These are phyloP conservation scores for Tachina lurida DNA, from an alignment of 2,888 invertebrate species.

Conservation along the genomic window DNA sequence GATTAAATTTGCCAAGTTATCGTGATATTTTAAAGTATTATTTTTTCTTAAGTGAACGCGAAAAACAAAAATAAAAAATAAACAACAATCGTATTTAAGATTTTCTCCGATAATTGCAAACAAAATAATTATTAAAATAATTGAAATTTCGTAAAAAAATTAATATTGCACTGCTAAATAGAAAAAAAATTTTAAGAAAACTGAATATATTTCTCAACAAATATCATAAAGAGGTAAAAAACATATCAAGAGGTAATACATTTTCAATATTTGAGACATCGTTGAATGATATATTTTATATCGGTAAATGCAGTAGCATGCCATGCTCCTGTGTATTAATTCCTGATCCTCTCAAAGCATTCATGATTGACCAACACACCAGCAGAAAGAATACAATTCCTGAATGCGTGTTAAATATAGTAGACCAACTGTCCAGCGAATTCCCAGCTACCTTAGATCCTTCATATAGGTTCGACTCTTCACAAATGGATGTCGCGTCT, in stretches of 20 bases:
- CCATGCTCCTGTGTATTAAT: slow-evolving; percentile 30
- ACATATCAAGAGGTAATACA: slow-evolving; percentile 18
- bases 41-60: slow-evolving; percentile 27
- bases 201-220: slow-evolving; percentile 21
- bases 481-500: slow-evolving; percentile 31
- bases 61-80: slow-evolving; percentile 14
- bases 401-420: slow-evolving; percentile 7
- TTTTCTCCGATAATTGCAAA: slow-evolving; percentile 5
- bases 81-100: slow-evolving; percentile 1
- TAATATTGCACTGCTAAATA: slow-evolving; percentile 21
- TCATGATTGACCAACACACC: slow-evolving; percentile 24
- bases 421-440: slow-evolving; percentile 7
- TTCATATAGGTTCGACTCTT: slow-evolving; percentile 30
- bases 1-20: slow-evolving; percentile 11
- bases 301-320: slow-evolving; percentile 13
- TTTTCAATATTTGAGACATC: slow-evolving; percentile 39
- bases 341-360: slow-evolving; percentile 27
- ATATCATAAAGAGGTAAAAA: slow-evolving; percentile 30
- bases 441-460: slow-evolving; percentile 3
- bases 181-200: not conserved
- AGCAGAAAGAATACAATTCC: slow-evolving; percentile 3
- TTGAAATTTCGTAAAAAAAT: slow-evolving; percentile 7
- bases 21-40: slow-evolving; percentile 19
- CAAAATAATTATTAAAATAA: slow-evolving; percentile 8
- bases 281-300: slow-evolving; percentile 12